Base-by-base conservation (phyloP, 2,888 invertebrate species). In the Pantelozetes paolii region DNA sequence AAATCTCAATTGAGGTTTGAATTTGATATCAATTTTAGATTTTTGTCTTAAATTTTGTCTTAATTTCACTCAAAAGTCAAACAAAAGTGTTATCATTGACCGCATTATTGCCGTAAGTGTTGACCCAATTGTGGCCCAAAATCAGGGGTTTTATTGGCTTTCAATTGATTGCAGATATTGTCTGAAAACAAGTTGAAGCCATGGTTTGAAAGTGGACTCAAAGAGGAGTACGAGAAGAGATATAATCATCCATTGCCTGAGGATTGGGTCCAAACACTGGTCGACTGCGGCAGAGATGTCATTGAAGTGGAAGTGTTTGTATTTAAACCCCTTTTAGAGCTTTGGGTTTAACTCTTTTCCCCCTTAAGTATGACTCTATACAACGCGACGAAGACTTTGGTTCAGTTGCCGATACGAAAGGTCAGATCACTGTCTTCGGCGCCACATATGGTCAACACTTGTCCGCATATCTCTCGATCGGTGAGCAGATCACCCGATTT, bases 281-380 rank as follows among this genome's bases (percentile, higher is more conserved):
- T 20, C 9, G 36, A 64, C 11, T 28, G 28, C 64, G 20, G 36
- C 18, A 36, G 3, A 1, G 64, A 20, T 36, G 32, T 36, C 32
- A 64, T 64, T n/a, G 64, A 64, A 36, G 32, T 64, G 20, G 36
- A 32, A 36, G n/a, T 11, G 64, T 64, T 2, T 30, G 64, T 64
- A 23, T n/a, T 18, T 50, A 6, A 8, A 50, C 20, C 50, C 20
- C 6, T 50, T 50, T n/a, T 20, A 18, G 20, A 6, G 8, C 20
- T 8, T n/a, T 50, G 18, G 50, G 8, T 20, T 20, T 2, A 2
- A 50, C 6, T 20, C 20, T 57, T 28, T 57, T 48, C 20, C 2
- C 20, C 20, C 20, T 48, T 9, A 3, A 48, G 48, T 48, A 15
- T 9, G 20, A 9, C 26, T 13, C 18, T 15, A 1, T 57, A 26